Conservation (phyloP, 2,113 vertebrate species). For the Clarias magur region DNA sequence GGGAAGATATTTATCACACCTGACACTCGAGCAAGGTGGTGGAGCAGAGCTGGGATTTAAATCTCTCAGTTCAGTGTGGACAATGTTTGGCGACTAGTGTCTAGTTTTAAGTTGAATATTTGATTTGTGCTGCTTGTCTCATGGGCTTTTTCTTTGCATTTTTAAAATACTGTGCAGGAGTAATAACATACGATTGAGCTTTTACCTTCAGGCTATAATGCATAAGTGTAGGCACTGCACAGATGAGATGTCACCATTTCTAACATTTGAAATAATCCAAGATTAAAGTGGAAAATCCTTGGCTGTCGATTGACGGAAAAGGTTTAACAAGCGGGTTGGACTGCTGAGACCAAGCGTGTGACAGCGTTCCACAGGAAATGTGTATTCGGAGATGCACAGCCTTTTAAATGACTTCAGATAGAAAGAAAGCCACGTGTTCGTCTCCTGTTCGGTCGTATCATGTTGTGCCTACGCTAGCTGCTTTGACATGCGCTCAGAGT, state of each 20-base stretch:
- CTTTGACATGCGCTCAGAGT: neutral
- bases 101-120: neutral
- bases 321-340: neutral
- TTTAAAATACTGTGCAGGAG: constrained; percentile 25
- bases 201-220: neutral
- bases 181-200: constrained; percentile 3
- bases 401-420: neutral
- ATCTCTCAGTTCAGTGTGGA: neutral
- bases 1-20: neutral
- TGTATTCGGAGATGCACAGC: no score
- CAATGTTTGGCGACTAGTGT: neutral
- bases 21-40: neutral
- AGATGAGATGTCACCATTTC: neutral
- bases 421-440: neutral
- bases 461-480: neutral
- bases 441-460: neutral
- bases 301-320: neutral
- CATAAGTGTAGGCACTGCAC: neutral
- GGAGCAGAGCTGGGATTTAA: neutral
- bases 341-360: neutral
- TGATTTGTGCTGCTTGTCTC: neutral
- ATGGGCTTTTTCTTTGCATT: constrained; percentile 29
- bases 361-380: neutral
- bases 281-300: neutral
- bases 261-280: neutral